Percentiles rank a stretch among this genome's conserved stretches.
Evolutionary conservation across 2,888 invertebrate species (phyloP).

Genomic region (Ormyrus labotus): DNA sequence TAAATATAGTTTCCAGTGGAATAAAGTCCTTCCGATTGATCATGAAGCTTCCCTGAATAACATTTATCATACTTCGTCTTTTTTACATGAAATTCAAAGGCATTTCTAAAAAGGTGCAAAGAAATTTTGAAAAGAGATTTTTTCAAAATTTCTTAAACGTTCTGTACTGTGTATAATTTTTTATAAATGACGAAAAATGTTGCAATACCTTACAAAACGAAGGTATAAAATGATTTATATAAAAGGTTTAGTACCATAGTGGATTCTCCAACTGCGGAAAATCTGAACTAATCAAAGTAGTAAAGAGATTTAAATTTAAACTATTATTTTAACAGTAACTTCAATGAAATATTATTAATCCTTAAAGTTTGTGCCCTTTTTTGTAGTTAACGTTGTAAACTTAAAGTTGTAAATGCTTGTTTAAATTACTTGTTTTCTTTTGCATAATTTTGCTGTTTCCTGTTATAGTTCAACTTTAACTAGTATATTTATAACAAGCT

Average conservation of each 20-base stretch:
- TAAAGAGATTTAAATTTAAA: slow-evolving; percentile 49
- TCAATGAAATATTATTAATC: slow-evolving; percentile 52
- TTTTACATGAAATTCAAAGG: slow-evolving; percentile 46
- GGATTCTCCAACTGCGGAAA: slow-evolving; percentile 38
- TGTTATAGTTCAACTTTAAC: slow-evolving; percentile 19
- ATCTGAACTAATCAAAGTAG: slow-evolving; percentile 47
- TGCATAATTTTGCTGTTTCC: slow-evolving; percentile 50
- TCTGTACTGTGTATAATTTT: slow-evolving; percentile 36
- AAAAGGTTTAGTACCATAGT: slow-evolving; percentile 45
- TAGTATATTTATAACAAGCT: slow-evolving; percentile 51
- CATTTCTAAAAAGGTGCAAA: slow-evolving; percentile 39
- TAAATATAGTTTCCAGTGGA: slow-evolving; percentile 40
- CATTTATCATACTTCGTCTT: slow-evolving; percentile 34
- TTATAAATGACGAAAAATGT: slow-evolving; percentile 42
- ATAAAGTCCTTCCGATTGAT: slow-evolving; percentile 26
- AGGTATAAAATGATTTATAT: slow-evolving; percentile 43
- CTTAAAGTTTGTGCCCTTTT: slow-evolving; percentile 55
- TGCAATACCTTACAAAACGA: slow-evolving; percentile 42
- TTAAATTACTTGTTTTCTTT: slow-evolving; percentile 45
- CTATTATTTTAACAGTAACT: slow-evolving; percentile 53
- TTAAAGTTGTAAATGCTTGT: slow-evolving; percentile 53
- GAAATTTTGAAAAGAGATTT: slow-evolving; percentile 40
- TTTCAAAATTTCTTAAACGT: slow-evolving; percentile 42
- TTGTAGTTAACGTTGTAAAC: slow-evolving; percentile 47
- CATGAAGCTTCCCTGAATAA: slow-evolving; percentile 17